These are phyloP conservation scores for Drosophila prolongata DNA, from an alignment of 2,888 invertebrate species.

Conservation along the genomic window DNA sequence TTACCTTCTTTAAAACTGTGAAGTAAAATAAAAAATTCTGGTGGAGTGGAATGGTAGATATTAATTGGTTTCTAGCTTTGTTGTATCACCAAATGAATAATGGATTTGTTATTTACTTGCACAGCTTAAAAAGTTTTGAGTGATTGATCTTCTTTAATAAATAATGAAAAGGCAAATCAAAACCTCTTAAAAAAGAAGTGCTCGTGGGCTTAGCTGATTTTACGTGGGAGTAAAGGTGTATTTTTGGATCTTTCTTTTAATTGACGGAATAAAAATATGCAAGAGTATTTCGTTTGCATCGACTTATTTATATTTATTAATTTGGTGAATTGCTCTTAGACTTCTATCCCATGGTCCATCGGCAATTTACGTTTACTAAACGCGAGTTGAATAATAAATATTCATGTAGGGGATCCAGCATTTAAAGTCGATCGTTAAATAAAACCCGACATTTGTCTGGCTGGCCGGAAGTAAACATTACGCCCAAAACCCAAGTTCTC, in stretches of 20 bases:
- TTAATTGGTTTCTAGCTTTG: slow-evolving; percentile 5
- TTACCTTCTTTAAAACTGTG: too few relatives aligned
- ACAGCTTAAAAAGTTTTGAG: not conserved
- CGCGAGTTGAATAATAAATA: not conserved
- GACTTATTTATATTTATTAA: not conserved
- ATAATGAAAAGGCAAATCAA: slow-evolving; percentile 7
- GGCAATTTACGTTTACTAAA: too few relatives aligned
- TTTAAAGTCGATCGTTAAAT: not conserved
- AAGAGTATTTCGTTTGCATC: not conserved
- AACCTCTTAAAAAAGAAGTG: slow-evolving; percentile 6
- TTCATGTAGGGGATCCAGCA: not conserved
- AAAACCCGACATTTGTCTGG: not conserved
- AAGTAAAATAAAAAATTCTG: not conserved
- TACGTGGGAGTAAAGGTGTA: slow-evolving; percentile 11
- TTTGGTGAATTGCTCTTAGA: too few relatives aligned
- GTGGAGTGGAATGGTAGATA: not conserved
- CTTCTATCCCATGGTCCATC: too few relatives aligned
- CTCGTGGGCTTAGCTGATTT: slow-evolving; percentile 14
- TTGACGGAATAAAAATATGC: slow-evolving; percentile 2
- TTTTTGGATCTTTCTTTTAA: slow-evolving; percentile 2
- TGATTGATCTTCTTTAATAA: slow-evolving; percentile 21
- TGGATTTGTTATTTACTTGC: slow-evolving; percentile 5
- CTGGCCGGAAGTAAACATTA: slow-evolving; percentile 31
- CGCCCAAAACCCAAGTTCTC: slow-evolving; percentile 17
- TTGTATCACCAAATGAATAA: slow-evolving; percentile 14